These are phyloP conservation scores for Listrodromus nycthemerus DNA, from an alignment of 2,888 invertebrate species.

Conservation along the genomic window DNA sequence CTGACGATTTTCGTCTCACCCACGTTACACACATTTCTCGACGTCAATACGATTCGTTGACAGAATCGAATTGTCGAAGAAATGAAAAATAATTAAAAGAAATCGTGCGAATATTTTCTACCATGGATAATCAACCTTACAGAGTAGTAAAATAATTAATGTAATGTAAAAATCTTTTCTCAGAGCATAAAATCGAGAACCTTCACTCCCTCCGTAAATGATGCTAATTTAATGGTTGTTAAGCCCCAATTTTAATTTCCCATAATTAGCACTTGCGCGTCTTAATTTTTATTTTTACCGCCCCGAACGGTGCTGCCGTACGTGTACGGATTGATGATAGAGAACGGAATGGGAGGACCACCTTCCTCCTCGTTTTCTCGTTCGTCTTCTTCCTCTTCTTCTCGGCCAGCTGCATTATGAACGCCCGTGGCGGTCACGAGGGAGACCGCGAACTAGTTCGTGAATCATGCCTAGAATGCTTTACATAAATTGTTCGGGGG, in stretches of 20 bases:
- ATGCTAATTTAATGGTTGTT: background rate
- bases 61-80: too few species aligned
- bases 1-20: too few species aligned
- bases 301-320: background rate
- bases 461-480: conserved; percentile 83
- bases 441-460: conserved; percentile 82
- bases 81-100: too few species aligned
- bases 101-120: too few species aligned
- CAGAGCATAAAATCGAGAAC: too few species aligned
- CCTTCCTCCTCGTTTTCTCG: background rate
- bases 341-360: background rate
- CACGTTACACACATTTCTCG: too few species aligned
- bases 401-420: conserved; percentile 73
- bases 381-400: conserved; percentile 13
- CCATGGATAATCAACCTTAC: too few species aligned
- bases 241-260: background rate
- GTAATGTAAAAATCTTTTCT: too few species aligned
- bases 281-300: background rate
- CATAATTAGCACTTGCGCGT: background rate
- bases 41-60: too few species aligned
- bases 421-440: conserved; percentile 81
- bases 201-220: background rate
- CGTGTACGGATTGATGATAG: conserved; percentile 5
- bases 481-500: conserved; percentile 81
- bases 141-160: too few species aligned